Evolutionary conservation across 2,888 invertebrate species (phyloP), one percentile per base, ranked within the genome.

Genomic region (Agrochola macilenta): DNA sequence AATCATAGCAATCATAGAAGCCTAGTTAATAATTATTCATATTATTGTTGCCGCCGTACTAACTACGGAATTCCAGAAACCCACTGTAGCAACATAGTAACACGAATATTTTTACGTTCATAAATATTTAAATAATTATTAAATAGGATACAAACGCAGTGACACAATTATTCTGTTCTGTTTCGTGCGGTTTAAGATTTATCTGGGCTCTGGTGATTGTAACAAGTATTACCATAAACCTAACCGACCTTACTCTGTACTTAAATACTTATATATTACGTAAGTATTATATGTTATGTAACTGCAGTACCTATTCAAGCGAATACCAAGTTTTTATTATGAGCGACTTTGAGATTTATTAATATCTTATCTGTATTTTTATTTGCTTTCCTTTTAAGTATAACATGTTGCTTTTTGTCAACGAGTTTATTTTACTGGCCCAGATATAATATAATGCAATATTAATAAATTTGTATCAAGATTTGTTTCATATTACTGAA

Each of bases 141-240:
- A 86, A 88, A 83, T 88, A 88, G 88, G 82, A 87, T 88, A 88
- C 80, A 54, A 82, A 74, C 63, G 76, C 83, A 70, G 71, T 86
- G 85, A 87, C 87, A 89, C 87, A 87, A 89, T 89, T 87, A 90
- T 89, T 88, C 87, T 89, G 91, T 73, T 89, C 87, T 88, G 88
- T 90, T 91, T 92, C 92, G 90, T 90, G 90, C 89, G 79, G 79
- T 83, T 81, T 81, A 84, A 92, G 91, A 93, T 93, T 92, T 92
- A 93, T 93, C 92, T 90, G 84, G 86, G 72, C 58, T 78, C 46
- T 71, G 84, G 87, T 84, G 85, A 84, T 84, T 84, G 84, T 84
- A 84, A 66, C 72, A 76, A 73, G 88, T 87, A 92, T 92, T 93
- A 93, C 84, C 91, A 93, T 92, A 92, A 92, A 89, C 85, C 81